Base-by-base conservation (phyloP, 2,797 vertebrate genomes). In the Buphagus erythrorhynchus region DNA sequence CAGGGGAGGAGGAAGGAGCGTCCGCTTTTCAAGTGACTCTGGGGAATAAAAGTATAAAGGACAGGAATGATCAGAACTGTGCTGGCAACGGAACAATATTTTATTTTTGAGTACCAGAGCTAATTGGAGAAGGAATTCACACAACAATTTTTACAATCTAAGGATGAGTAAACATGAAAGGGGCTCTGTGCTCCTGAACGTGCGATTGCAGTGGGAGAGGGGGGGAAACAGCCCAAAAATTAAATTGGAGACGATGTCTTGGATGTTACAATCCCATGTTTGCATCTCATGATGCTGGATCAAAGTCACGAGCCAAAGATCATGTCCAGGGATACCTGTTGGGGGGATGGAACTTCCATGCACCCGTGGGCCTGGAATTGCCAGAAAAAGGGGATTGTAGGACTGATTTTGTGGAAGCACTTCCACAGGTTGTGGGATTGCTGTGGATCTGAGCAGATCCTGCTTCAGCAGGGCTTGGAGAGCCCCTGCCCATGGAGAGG, bases 161-260 rank as follows among this genome's bases (percentile, higher is more conserved):
- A 96, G 88, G 93, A 93, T 91, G 93, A 82, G 93, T 86, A 95
- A 96, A 95, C 94, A 94, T 88, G 62, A 96, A 96, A 97, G 94
- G 74, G 52, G 71, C 45, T 21, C 82, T 38, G 68, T 19, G 10
- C 85, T 74, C 29, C 61, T 28, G 42, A 22, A 93, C 7, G 69
- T 88, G 57, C 0, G 0, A 62, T 21, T 77, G 48, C 16, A 8
- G 55, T 6, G 16, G 29, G 14, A 10, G 63, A 29, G 33, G 38
- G 82, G 17, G 42, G 71, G 7, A 17, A 63, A 43, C 20, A 42
- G 48, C 82, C 93, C 90, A 21, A 59, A 82, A 86, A 96, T 93
- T 52, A 66, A 73, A 87, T 68, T 36, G 6, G 66, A 82, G 85
- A 25, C 3, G 42, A 31, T 10, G 10, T 21, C 68, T 95, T 12